phyloP scores from a whole-genome alignment of 2,113 vertebrate species.

The Pyrgilauda ruficollis region DNA sequence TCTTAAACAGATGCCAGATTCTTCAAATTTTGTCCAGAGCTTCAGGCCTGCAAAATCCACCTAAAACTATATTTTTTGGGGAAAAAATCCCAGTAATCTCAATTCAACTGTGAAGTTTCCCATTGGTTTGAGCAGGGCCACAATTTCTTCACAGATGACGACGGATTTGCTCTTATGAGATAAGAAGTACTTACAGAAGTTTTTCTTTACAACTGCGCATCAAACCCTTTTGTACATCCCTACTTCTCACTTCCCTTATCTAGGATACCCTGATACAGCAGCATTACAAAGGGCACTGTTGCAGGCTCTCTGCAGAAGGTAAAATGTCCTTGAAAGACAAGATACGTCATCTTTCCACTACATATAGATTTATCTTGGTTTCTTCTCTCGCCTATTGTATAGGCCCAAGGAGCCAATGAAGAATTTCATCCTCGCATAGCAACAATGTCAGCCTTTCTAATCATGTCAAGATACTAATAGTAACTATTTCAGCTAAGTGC shows the following conservation, averaged over 20 bases:
- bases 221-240: not conserved
- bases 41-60: not conserved
- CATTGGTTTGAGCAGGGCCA: not conserved
- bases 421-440: not conserved
- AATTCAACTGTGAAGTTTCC: not conserved
- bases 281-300: not conserved
- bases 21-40: not conserved
- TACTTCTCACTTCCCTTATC: not conserved
- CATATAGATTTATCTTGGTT: not conserved
- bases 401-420: not conserved
- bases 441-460: not conserved
- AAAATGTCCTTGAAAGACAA: not conserved
- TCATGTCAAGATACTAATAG: constrained; percentile 7
- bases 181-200: not conserved
- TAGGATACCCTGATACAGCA: not conserved
- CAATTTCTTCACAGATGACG: not conserved
- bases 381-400: not conserved
- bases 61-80: not conserved
- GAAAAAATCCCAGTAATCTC: not conserved
- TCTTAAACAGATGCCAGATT: not conserved
- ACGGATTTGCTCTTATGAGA: not conserved
- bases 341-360: not conserved
- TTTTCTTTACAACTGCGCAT: not conserved
- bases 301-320: not conserved
- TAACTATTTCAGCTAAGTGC: not conserved